phyloP scores from a whole-genome alignment of 2,113 vertebrate genomes.

The Bubo bubo region DNA sequence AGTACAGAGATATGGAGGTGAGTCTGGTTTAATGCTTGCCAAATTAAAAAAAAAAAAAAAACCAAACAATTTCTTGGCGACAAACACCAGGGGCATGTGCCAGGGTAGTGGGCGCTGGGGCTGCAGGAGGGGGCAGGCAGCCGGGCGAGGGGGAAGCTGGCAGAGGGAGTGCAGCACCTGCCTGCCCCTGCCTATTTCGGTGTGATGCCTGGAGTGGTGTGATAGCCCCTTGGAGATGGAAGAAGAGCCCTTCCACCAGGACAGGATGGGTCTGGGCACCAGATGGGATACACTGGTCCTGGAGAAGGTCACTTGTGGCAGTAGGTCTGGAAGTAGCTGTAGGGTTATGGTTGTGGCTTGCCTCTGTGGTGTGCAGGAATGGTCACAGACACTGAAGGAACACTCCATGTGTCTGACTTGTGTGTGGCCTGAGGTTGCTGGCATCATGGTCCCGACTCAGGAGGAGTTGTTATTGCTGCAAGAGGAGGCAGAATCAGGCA shows the following conservation, averaged over 20 bases:
- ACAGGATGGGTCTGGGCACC: not conserved
- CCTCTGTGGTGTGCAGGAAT: not conserved
- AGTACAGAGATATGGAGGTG: not conserved
- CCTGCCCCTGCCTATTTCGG: not conserved
- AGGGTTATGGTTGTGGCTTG: not conserved
- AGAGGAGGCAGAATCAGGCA: not conserved
- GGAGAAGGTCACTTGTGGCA: not conserved
- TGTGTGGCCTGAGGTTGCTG: not conserved
- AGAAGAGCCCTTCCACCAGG: not conserved
- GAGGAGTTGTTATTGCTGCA: not conserved
- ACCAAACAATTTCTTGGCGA: not conserved
- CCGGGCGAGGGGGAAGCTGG: not conserved
- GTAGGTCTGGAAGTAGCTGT: not conserved
- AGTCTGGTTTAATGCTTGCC: not conserved
- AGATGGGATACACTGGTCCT: not conserved
- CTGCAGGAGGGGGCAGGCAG: not conserved
- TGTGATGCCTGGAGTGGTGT: no score
- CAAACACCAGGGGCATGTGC: not conserved
- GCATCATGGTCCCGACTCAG: accelerated
- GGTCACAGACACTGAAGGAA: not conserved
- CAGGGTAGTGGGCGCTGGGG: not conserved
- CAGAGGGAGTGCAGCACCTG: not conserved
- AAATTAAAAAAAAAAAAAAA: not conserved
- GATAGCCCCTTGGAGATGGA: not conserved
- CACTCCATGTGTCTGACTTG: accelerated